phyloP scores from a whole-genome alignment of 2,888 invertebrate genomes.

The Oeneis ivallda region DNA sequence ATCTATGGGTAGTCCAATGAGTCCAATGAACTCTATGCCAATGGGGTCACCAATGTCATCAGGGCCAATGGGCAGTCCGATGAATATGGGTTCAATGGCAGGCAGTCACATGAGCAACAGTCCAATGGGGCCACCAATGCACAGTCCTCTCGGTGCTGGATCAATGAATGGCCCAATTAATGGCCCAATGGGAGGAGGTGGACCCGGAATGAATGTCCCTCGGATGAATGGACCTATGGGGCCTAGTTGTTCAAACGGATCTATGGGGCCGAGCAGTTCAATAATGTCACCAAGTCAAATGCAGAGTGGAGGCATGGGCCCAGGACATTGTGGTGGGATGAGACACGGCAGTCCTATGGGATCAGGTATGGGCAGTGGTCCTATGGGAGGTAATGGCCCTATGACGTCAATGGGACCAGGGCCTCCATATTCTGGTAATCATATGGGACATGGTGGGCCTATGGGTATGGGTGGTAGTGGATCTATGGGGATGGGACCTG shows the following conservation, averaged over 20 bases:
- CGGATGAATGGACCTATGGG: slow-evolving; percentile 82
- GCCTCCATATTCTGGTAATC: slow-evolving; percentile 74
- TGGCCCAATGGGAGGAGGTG: slow-evolving; percentile 83
- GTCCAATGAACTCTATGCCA: slow-evolving; percentile 87
- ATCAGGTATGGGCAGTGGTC: slow-evolving; percentile 81
- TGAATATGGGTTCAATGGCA: slow-evolving; percentile 85
- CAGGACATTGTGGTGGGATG: slow-evolving; percentile 79
- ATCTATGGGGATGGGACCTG: slow-evolving; percentile 75
- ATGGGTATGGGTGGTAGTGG: slow-evolving; percentile 77
- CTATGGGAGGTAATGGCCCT: slow-evolving; percentile 79
- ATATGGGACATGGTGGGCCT: slow-evolving; percentile 78
- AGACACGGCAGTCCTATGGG: slow-evolving; percentile 80
- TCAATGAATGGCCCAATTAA: slow-evolving; percentile 81
- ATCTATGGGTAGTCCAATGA: slow-evolving; percentile 88
- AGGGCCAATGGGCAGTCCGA: slow-evolving; percentile 87
- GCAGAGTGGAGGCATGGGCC: slow-evolving; percentile 76
- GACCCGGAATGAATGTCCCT: slow-evolving; percentile 81
- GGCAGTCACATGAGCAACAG: slow-evolving; percentile 85
- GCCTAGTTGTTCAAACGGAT: slow-evolving; percentile 80
- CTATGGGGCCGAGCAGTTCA: slow-evolving; percentile 79
- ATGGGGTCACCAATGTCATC: slow-evolving; percentile 87
- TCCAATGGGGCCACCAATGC: slow-evolving; percentile 89
- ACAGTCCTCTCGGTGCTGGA: slow-evolving; percentile 84
- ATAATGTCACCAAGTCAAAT: slow-evolving; percentile 81
- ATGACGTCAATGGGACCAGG: slow-evolving; percentile 77